Base-by-base conservation (phyloP, 1,140 invertebrate genomes). In the Cryptotermes secundus region DNA sequence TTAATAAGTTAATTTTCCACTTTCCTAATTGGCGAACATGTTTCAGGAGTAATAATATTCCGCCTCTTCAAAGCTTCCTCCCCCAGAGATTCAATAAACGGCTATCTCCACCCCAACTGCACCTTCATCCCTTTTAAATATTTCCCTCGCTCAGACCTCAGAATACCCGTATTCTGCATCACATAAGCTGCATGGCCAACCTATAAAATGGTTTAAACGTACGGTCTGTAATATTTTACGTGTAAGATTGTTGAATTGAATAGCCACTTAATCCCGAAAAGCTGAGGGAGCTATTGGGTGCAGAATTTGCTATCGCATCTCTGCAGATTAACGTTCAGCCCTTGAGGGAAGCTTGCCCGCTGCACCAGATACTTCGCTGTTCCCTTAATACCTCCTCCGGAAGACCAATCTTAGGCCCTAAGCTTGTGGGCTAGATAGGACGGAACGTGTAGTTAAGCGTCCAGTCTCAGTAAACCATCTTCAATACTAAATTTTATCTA, bases 241-340 rank as follows among this genome's bases (percentile, higher is more conserved):
- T 72, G 59, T 72, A 72, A 72, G 59, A 72, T 31, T 59, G 53
- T 72, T n/a, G 59, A 72, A 72, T 72, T 72, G 59, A 72, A 72
- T 72, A 72, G 26, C 59, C 6, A 31, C n/a, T 72, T 72, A 72
- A 72, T 72, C 59, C 59, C n/a, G 26, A 16, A 59, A 72, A 72
- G 59, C 59, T 72, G 59, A 72, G 59, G n/a, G 59, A 72, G 59
- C 59, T 72, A 72, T 72, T 72, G 59, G 59, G 59, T 72, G 59
- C 59, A 72, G 59, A 72, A 72, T 72, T 72, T 31, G 59, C 26
- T 72, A 72, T 72, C 59, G 59, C n/a, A 72, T 72, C 59, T 72
- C 59, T n/a, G n/a, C 59, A 72, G 59, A 72, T 72, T 72, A 72
- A 31, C 59, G 59, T 72, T 72, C 59, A 9, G 59, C 59, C 14